Percentiles rank a stretch among this genome's conserved stretches.
phyloP scores from a whole-genome alignment of 2,113 vertebrate genomes.

The Plecotus auritus region DNA sequence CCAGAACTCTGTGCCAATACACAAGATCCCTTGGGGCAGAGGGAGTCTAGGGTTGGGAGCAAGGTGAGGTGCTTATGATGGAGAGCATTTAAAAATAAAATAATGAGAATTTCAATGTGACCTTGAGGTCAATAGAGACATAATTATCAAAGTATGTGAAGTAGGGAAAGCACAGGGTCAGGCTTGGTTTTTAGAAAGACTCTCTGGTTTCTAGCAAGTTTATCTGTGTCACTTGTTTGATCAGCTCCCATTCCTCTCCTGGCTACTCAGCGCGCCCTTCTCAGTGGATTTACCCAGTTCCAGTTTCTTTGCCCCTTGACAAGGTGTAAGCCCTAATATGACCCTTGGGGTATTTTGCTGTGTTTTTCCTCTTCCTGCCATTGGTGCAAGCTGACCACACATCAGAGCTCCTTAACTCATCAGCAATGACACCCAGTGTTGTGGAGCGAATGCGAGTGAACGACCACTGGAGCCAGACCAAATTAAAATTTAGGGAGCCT shows the following conservation, averaged over 20 bases:
- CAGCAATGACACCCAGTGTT: background rate
- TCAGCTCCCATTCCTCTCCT: background rate
- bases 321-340: background rate
- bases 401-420: background rate
- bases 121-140: background rate
- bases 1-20: background rate
- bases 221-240: background rate
- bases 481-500: too few relatives aligned
- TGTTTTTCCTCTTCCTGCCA: background rate
- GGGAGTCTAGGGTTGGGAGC: background rate
- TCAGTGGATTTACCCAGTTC: background rate
- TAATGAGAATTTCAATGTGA: background rate
- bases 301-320: background rate
- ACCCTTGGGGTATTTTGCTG: background rate
- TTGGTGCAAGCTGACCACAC: background rate
- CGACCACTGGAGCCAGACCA: too few relatives aligned
- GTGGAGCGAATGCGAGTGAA: too few relatives aligned
- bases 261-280: background rate
- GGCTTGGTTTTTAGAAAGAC: background rate
- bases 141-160: background rate
- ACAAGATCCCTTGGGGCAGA: accelerated
- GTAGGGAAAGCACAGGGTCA: background rate
- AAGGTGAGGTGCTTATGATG: background rate
- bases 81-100: background rate
- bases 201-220: background rate